phyloP scores from a whole-genome alignment of 1,140 invertebrate species.

The Cydia strobilella region DNA sequence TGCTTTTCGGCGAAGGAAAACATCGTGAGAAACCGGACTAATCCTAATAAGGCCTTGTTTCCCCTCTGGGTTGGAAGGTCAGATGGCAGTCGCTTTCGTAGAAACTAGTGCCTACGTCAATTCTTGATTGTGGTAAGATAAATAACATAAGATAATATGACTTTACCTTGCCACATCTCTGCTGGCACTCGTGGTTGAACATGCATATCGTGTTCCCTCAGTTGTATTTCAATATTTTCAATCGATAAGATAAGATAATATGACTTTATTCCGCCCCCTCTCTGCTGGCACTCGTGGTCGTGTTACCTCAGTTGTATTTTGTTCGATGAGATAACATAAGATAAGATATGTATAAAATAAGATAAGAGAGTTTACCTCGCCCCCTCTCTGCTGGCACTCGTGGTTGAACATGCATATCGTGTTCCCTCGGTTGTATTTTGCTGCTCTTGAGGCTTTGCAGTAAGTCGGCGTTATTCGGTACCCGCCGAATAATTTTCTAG shows the following conservation, averaged over 20 bases:
- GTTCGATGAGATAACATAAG: no score
- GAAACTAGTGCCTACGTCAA: no score
- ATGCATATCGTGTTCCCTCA: conserved; percentile 92
- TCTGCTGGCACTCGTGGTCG: not conserved
- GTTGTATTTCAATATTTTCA: conserved; percentile 74
- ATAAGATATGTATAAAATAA: no score
- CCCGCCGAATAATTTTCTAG: conserved; percentile 90
- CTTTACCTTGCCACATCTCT: conserved; percentile 85
- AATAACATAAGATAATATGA: no score
- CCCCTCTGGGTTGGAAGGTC: no score
- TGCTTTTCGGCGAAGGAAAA: no score
- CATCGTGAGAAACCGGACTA: no score
- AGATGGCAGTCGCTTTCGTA: no score
- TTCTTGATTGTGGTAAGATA: no score
- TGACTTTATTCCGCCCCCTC: not conserved
- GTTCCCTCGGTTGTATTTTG: conserved; percentile 83
- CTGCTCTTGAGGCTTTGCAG: conserved; percentile 82
- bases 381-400: conserved; percentile 89
- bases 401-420: conserved; percentile 97
- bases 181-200: conserved; percentile 95
- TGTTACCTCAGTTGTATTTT: conserved; percentile 52
- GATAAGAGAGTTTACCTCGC: conserved; percentile 77
- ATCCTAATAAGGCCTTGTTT: no score
- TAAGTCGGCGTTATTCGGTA: conserved; percentile 90
- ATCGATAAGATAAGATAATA: no score